phyloP scores from a whole-genome alignment of 2,113 vertebrate species.

The Pimephales promelas region DNA sequence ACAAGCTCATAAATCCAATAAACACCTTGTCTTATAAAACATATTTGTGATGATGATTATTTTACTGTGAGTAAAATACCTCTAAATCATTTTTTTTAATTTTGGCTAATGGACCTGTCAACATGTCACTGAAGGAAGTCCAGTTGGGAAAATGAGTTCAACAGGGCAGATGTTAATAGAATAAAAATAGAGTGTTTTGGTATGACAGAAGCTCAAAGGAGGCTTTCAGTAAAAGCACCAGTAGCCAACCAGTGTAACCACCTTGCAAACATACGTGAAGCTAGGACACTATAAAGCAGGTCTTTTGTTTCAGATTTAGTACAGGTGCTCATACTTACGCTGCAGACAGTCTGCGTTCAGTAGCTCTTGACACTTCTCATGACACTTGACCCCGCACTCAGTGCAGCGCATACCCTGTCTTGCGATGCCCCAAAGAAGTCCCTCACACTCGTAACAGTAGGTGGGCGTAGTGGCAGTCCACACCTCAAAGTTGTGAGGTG shows the following conservation, averaged over 20 bases:
- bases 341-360: conserved; percentile 97
- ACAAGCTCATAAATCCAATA: conserved; percentile 15
- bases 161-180: background rate
- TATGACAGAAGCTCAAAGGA: background rate
- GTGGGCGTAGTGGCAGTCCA: conserved; percentile 97
- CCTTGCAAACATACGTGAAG: background rate
- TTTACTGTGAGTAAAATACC: conserved; percentile 10
- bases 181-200: background rate
- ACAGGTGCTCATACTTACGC: conserved; percentile 77
- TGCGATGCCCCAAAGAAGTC: conserved; percentile 95
- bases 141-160: conserved; percentile 29
- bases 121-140: background rate
- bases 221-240: background rate
- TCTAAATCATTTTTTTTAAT: conserved; percentile 29
- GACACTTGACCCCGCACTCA: conserved; percentile 96
- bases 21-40: conserved; percentile 9
- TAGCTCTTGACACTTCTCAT: conserved; percentile 98
- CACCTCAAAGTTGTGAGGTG: conserved; percentile 96
- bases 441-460: conserved; percentile 98
- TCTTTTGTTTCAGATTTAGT: background rate
- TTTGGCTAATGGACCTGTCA: conserved; percentile 45
- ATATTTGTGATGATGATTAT: conserved; percentile 29
- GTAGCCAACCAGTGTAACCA: background rate
- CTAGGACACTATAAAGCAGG: background rate
- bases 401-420: conserved; percentile 97